Conservation (phyloP, 1,140 invertebrate species). For the Trichomalopsis sarcophagae region DNA sequence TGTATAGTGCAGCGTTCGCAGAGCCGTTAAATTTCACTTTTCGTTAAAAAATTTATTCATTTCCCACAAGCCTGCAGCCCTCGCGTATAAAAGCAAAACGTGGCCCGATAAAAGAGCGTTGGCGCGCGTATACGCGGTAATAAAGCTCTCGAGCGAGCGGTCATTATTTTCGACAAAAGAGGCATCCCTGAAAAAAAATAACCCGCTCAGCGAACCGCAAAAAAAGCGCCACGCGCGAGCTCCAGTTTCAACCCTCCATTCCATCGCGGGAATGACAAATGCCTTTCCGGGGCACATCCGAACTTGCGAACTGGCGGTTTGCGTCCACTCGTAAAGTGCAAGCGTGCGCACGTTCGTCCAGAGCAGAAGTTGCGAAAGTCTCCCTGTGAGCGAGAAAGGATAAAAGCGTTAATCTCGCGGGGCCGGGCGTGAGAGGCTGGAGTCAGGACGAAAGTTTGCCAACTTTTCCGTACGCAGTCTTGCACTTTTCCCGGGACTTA, state of each 20-base stretch:
- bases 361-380: neutral
- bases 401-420: slow-evolving; percentile 23
- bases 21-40: slow-evolving; percentile 31
- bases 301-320: slow-evolving; percentile 12
- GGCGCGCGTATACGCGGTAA: neutral
- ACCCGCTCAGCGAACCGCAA: neutral
- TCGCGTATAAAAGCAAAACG: neutral
- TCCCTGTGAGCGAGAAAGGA: neutral
- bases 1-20: neutral
- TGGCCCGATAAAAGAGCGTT: neutral
- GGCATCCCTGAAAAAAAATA: neutral
- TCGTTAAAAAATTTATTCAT: slow-evolving; percentile 32
- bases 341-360: slow-evolving; percentile 22
- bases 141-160: neutral
- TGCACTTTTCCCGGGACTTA: neutral
- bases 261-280: slow-evolving; percentile 1
- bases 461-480: neutral
- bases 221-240: neutral
- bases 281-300: neutral
- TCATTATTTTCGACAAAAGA: slow-evolving; percentile 37
- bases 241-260: neutral
- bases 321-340: neutral
- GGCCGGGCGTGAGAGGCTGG: slow-evolving; percentile 8
- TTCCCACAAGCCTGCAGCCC: neutral
- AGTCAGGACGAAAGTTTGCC: slow-evolving; percentile 36